Percentiles rank a stretch among this genome's conserved stretches.
Evolutionary conservation across 1,140 invertebrate genomes (phyloP).

Genomic region (Drosophila pseudoananassae): DNA sequence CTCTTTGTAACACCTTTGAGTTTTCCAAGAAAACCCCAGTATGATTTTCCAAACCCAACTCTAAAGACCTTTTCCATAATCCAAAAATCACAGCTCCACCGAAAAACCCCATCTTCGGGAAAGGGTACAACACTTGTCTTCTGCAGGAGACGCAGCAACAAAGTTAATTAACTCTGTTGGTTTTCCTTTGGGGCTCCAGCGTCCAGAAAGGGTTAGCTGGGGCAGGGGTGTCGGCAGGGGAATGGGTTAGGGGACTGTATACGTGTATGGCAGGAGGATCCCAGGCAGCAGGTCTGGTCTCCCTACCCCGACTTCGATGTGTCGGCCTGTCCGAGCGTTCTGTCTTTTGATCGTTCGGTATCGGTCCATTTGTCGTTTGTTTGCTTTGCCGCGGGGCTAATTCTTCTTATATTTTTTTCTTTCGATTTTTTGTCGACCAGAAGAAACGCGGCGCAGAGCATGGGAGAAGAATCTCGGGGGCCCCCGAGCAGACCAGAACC

Average conservation of each 20-base stretch:
- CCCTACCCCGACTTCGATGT: slow-evolving; percentile 12
- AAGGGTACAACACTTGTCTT: slow-evolving; percentile 38
- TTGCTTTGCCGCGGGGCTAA: slow-evolving; percentile 80
- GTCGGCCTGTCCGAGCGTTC: slow-evolving; percentile 55
- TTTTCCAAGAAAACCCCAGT: not conserved
- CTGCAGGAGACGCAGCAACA: slow-evolving; percentile 35
- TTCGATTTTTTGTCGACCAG: slow-evolving; percentile 8
- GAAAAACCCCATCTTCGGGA: slow-evolving; percentile 4
- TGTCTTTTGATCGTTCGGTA: slow-evolving; percentile 80
- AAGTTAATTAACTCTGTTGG: slow-evolving; percentile 82
- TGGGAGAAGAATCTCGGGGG: slow-evolving; percentile 52
- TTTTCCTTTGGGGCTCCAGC: slow-evolving; percentile 51
- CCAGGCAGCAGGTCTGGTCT: slow-evolving; percentile 31
- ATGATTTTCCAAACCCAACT: not conserved
- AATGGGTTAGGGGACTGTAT: not conserved
- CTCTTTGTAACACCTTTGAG: not conserved
- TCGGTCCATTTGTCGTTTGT: slow-evolving; percentile 82
- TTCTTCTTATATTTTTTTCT: slow-evolving; percentile 41
- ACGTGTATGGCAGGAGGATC: slow-evolving; percentile 13
- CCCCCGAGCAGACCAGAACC: slow-evolving; percentile 40
- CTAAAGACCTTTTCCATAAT: not conserved
- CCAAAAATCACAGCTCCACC: slow-evolving; percentile 10
- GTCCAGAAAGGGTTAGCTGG: slow-evolving; percentile 14
- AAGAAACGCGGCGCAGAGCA: slow-evolving; percentile 22
- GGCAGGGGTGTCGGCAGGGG: not conserved